Base-by-base conservation (phyloP, 2,797 vertebrate genomes). In the Channallabes apus region DNA sequence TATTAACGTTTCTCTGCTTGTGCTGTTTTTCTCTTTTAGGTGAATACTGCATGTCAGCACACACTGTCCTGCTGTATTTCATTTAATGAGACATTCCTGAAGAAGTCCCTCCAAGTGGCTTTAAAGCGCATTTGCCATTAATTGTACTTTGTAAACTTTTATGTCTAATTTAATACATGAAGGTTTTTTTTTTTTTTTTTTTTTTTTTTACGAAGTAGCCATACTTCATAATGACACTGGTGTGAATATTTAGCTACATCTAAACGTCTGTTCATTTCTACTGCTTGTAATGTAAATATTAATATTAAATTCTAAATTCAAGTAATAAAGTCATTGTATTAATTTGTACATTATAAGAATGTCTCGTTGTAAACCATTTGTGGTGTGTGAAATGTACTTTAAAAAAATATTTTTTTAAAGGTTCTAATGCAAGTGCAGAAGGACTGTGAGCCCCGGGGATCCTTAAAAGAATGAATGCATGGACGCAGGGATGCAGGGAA, bases 21-120 rank as follows among this genome's bases (percentile, higher is more conserved):
- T 73, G 24, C n/a, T 77, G 22, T 68, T 27, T 67, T 80, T 71
- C 20, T 22, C 18, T 85, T 84, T 12, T 87, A 99, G 98, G 92
- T 99, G 64, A 96, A 92, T 24, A 88, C 93, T 46, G 84, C 87
- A 32, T 96, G 96, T 81, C 95, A 92, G 88, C 93, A 93, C 79
- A 92, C 91, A 0, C 90, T 99, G 89, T 93, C 94, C 1, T 75
- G 89, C 0, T 96, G 94, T 88, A 86, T 98, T 86, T 91, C 89
- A 20, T 80, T 73, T 12, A 97, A 97, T 80, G 90, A 93, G 0
- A 96, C 95, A 0, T 96, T 96, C 73, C 93, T 99, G 86, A 98
- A 94, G 93, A 98, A 97, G 78, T 95, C 97, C 0, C 94, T 99
- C 68, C 96, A 96, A 91, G 95, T 95, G 0, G 92, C 96, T 85